These are phyloP conservation scores for Meda fulgida DNA, from an alignment of 2,797 vertebrate species.

Conservation along the genomic window DNA sequence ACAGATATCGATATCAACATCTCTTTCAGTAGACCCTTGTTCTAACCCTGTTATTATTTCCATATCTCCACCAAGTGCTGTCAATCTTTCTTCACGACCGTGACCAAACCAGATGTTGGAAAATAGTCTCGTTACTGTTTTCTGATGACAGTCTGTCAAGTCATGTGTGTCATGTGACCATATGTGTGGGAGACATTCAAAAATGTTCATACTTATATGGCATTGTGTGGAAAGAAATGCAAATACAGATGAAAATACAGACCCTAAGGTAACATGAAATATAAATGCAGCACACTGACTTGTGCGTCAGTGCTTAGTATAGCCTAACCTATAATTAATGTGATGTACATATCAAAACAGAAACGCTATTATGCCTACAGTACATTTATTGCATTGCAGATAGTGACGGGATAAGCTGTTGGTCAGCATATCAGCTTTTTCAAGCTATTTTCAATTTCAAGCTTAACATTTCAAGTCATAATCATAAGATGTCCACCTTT, in stretches of 20 bases:
- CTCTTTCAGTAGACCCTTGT: constrained; percentile 48
- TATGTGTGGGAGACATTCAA: constrained; percentile 62
- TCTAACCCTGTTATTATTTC: constrained; percentile 49
- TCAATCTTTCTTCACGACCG: constrained; percentile 65
- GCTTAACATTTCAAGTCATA: background rate
- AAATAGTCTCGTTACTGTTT: constrained; percentile 69
- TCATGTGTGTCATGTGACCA: constrained; percentile 70
- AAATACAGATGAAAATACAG: constrained; percentile 13
- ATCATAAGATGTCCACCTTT: background rate
- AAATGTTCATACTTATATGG: constrained; percentile 58
- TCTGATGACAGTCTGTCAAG: constrained; percentile 77
- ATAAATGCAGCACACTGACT: constrained; percentile 6
- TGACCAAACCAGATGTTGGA: constrained; percentile 62
- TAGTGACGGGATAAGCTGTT: background rate
- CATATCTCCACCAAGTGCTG: constrained; percentile 52
- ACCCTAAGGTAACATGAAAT: constrained; percentile 1
- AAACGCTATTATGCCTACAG: constrained; percentile 1
- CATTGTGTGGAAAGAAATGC: constrained; percentile 25
- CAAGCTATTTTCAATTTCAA: background rate
- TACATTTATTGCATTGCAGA: background rate
- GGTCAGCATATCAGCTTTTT: background rate
- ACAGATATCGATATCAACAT: too few species aligned
- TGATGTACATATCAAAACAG: constrained; percentile 12
- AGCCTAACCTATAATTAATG: constrained; percentile 10
- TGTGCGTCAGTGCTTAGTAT: constrained; percentile 18